These are phyloP conservation scores for Tyrannus savana DNA, from an alignment of 2,113 vertebrate species.

Conservation along the genomic window DNA sequence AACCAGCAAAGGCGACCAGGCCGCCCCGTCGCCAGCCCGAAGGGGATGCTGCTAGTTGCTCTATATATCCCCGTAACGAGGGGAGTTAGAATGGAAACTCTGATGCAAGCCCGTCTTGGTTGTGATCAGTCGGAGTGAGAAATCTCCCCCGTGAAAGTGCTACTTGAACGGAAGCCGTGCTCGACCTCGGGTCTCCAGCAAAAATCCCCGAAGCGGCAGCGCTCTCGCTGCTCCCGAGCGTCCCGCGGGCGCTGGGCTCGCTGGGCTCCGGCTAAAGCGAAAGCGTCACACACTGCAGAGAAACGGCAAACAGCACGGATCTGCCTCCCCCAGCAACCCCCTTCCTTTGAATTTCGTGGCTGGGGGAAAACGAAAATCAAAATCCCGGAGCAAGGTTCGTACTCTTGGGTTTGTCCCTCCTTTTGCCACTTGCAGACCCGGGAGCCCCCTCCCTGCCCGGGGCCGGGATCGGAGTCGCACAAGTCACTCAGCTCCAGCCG, in stretches of 20 bases:
- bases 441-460: background rate
- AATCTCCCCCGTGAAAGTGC: background rate
- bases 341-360: background rate
- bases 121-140: background rate
- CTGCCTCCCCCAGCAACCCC: background rate
- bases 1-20: background rate
- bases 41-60: background rate
- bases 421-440: background rate
- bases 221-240: background rate
- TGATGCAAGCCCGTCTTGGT: background rate
- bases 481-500: background rate
- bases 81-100: background rate
- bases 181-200: background rate
- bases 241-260: background rate
- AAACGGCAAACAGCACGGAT: slow-evolving; percentile 1
- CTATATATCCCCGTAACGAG: background rate
- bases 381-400: background rate
- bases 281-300: slow-evolving; percentile 1
- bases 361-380: background rate
- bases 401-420: background rate
- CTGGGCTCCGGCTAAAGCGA: slow-evolving; percentile 2
- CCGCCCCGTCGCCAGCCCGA: background rate
- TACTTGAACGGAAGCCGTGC: slow-evolving; percentile 27
- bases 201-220: background rate
- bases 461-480: background rate